Evolutionary conservation across 2,888 invertebrate genomes (phyloP), one percentile per base, ranked within the genome.

Genomic region (Drosophila macrospina): DNA sequence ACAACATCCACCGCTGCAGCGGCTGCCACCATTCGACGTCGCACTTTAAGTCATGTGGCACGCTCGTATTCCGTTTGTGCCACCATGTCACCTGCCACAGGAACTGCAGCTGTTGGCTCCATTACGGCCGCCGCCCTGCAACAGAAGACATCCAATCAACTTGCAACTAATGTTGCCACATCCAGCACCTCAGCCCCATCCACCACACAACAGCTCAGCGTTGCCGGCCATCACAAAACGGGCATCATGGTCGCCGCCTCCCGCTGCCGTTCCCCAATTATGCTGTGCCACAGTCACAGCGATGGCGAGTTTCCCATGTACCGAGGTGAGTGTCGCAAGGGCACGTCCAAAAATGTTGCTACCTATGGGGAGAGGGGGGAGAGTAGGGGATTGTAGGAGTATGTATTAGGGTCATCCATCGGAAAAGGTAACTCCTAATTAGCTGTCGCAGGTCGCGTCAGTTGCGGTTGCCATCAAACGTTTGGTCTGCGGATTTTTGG

Each of bases 261-360:
- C 91, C 94, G 94, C 92, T 94, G 94, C 91, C 94, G 94, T 92
- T 95, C 94, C 92, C 94, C 95, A 91, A 96, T 96, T 95, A 96
- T 96, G 96, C 94, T 96, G 91, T 96, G 96, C 80, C 96, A 96
- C 93, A 96, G 96, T 92, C 95, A 96, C 93, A 96, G 96, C 92
- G 96, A 96, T 91, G 96, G 96, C 90, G 96, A 96, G 93, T 96
- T 96, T 93, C 96, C 96, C 89, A 94, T 96, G 92, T 96, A 96
- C 93, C 93, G 95, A 95, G 96, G 96, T 96, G 94, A 85, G 90
- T 84, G 39, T 15, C 41, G 11, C 20, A 36, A 5, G 8, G 16
- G 2, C 4, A 11, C 10, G 5, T 16, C 16, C 2, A 3, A 52
- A 28, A 52, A 52, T 20, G 20, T 20, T n/a, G n/a, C n/a, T n/a